phyloP scores from a whole-genome alignment of 1,140 invertebrate genomes.

The Habropoda laboriosa region DNA sequence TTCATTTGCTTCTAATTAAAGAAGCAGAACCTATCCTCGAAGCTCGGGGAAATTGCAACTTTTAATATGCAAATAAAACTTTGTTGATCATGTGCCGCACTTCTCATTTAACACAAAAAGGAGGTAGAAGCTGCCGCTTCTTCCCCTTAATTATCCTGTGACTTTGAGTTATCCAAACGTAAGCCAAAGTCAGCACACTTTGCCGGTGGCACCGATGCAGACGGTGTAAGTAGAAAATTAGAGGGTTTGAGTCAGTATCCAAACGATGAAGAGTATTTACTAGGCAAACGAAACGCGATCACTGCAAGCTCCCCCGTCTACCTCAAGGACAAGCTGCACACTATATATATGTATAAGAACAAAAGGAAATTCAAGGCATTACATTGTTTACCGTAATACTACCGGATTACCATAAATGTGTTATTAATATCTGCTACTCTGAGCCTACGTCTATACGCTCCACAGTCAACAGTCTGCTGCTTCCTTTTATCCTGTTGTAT shows the following conservation, averaged over 20 bases:
- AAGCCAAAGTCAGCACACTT: constrained; percentile 47
- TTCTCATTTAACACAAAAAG: constrained; percentile 12
- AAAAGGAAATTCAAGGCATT: constrained; percentile 50
- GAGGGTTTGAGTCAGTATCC: constrained; percentile 44
- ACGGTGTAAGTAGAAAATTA: constrained; percentile 60
- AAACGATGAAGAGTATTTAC: constrained; percentile 67
- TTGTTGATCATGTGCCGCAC: neutral
- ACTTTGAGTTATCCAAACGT: constrained; percentile 43
- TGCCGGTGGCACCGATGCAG: constrained; percentile 9
- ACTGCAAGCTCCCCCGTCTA: constrained; percentile 26
- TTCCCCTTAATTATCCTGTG: constrained; percentile 46
- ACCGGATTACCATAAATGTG: constrained; percentile 70
- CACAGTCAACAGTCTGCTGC: constrained; percentile 60
- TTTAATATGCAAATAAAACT: neutral
- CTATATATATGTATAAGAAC: neutral
- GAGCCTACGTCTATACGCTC: constrained; percentile 31
- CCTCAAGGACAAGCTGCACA: neutral
- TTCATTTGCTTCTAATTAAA: constrained; percentile 11
- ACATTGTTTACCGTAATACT: constrained; percentile 71
- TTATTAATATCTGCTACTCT: constrained; percentile 73
- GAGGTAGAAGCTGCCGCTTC: constrained; percentile 2
- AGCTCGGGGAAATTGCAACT: neutral
- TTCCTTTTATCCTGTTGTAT: constrained; percentile 64
- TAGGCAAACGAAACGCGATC: constrained; percentile 70
- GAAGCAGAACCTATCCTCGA: neutral